Base-by-base conservation (phyloP, 1,140 invertebrate genomes). In the Gonioctena quinquepunctata region DNA sequence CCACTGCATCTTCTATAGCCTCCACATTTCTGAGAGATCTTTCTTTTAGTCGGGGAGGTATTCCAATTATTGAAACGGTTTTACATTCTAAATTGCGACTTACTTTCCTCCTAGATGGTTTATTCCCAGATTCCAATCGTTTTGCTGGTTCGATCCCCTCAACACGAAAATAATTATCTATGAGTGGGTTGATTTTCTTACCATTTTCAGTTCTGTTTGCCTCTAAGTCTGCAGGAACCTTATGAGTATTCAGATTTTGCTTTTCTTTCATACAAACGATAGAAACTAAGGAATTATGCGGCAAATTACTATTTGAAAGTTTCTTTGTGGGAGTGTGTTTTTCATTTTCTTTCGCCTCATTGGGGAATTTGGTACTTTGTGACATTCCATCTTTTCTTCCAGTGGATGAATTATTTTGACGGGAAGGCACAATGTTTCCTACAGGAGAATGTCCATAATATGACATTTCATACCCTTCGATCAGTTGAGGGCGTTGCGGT, bases 91-190 rank as follows among this genome's bases (percentile, higher is more conserved):
- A 48, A 22, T 68, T 76, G n/a, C 27, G 70, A 13, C 33, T 21
- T 11, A 28, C n/a, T 16, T 8, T 13, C 33, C 67, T 66, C 52
- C 50, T 70, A 25, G 60, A 26, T 22, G 64, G 42, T 69, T 68
- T 72, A 8, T 48, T 50, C 5, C 19, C 49, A 54, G 42, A 49
- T 23, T 72, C 66, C 13, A 71, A 65, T 50, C 65, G 28, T 54
- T 67, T 76, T 16, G 70, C 69, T n/a, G 76, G 74, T 73, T 79
- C 76, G 1, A 73, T 69, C 2, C 72, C 77, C 28, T 77, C 68
- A 6, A 72, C 73, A 6, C 13, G 25, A 28, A 63, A 49, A 5
- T 18, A 22, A 48, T 11, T 49, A 19, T 48, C 42, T 48, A n/a
- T 63, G 19, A 7, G 21, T 21, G 19, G 42, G 11, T 42, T 42